phyloP scores from a whole-genome alignment of 2,113 vertebrate species.

The mouse (Mus musculus) region DNA sequence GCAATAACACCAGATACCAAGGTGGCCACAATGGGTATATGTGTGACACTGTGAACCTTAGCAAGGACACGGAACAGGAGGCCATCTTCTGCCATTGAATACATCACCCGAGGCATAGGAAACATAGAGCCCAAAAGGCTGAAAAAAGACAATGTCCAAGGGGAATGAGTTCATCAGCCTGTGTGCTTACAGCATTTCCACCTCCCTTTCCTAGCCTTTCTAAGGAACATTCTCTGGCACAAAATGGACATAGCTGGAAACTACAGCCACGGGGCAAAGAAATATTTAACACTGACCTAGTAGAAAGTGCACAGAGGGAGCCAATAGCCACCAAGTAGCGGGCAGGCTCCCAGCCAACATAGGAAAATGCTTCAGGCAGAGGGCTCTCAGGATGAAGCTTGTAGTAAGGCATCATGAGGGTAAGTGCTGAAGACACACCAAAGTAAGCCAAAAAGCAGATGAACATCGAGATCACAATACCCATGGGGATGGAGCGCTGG shows the following conservation, averaged over 20 bases:
- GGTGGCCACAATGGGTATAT: slow-evolving; percentile 94
- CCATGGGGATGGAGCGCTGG: slow-evolving; percentile 94
- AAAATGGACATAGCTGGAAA: not conserved
- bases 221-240: not conserved
- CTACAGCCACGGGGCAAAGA: not conserved
- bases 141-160: slow-evolving; percentile 80
- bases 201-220: not conserved
- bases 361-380: slow-evolving; percentile 94
- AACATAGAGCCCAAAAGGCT: slow-evolving; percentile 98
- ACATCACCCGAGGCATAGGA: slow-evolving; percentile 98
- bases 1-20: slow-evolving; percentile 92
- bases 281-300: slow-evolving; percentile 89
- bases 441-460: slow-evolving; percentile 98
- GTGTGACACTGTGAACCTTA: slow-evolving; percentile 89
- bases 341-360: slow-evolving; percentile 92
- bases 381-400: slow-evolving; percentile 92
- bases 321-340: slow-evolving; percentile 94
- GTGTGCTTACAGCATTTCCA: not conserved
- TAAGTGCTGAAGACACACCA: slow-evolving; percentile 95
- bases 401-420: slow-evolving; percentile 98
- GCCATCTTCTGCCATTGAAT: slow-evolving; percentile 97
- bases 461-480: slow-evolving; percentile 95
- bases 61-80: slow-evolving; percentile 93
- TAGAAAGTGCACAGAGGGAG: slow-evolving; percentile 96
- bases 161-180: not conserved